These are phyloP conservation scores for Pan troglodytes DNA, from an alignment of 2,113 vertebrate genomes.

Conservation along the genomic window NHGRI_mPanTro3-v2.1_pri NC_072404.2:59793001-59793500, in stretches of 20 bases:
- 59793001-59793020: background rate
- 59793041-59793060: background rate
- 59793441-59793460: rapidly evolving
- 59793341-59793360: background rate
- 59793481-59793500: background rate
- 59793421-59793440: background rate
- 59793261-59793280: background rate
- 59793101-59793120: slow-evolving; percentile 45
- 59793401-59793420: background rate
- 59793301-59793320: background rate
- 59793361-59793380: background rate
- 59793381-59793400: background rate
- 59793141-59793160: background rate
- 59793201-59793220: background rate
- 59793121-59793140: background rate
- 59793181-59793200: background rate
- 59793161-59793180: background rate
- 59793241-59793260: background rate
- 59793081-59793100: background rate
- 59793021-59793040: background rate
- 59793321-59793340: background rate
- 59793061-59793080: background rate
- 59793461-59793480: background rate
- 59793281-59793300: background rate
- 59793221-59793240: slow-evolving; percentile 29